These are phyloP conservation scores for Himalopsyche phryganea DNA, from an alignment of 1,140 invertebrate genomes.

Conservation along the genomic window DNA sequence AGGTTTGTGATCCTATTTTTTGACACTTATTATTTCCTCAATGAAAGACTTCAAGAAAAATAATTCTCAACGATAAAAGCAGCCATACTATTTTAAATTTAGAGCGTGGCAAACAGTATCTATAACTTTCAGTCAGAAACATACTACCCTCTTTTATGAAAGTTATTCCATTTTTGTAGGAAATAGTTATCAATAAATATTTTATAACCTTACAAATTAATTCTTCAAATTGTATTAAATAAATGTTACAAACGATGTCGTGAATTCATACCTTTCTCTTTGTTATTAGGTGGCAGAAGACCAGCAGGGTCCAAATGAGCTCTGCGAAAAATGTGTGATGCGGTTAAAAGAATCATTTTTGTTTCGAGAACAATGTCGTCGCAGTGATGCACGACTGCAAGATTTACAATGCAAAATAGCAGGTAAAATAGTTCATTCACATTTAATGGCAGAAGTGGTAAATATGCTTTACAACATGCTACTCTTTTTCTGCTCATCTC, in stretches of 20 bases:
- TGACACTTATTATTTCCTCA: background rate
- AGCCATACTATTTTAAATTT: background rate
- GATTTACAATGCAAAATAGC: background rate
- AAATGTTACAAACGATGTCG: no score
- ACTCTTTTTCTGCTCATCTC: background rate
- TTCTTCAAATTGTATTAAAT: no score
- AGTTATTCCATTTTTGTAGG: background rate
- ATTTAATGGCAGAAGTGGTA: no score
- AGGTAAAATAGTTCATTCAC: no score
- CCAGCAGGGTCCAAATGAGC: background rate
- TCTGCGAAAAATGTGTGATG: slow-evolving; percentile 1
- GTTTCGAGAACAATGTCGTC: slow-evolving; percentile 4
- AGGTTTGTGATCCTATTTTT: slow-evolving; percentile 2
- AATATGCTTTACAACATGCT: no score
- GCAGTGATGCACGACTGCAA: slow-evolving; percentile 2
- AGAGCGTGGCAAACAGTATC: background rate
- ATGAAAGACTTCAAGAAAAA: background rate
- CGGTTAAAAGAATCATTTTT: slow-evolving; percentile 11
- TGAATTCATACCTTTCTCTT: background rate
- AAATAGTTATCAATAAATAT: no score
- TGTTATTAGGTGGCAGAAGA: background rate
- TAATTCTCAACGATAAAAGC: no score
- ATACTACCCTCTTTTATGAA: background rate
- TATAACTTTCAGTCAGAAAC: background rate
- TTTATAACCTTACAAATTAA: no score